Conservation (phyloP, 2,797 vertebrate species). For the Rhinichthys osculus region DNA sequence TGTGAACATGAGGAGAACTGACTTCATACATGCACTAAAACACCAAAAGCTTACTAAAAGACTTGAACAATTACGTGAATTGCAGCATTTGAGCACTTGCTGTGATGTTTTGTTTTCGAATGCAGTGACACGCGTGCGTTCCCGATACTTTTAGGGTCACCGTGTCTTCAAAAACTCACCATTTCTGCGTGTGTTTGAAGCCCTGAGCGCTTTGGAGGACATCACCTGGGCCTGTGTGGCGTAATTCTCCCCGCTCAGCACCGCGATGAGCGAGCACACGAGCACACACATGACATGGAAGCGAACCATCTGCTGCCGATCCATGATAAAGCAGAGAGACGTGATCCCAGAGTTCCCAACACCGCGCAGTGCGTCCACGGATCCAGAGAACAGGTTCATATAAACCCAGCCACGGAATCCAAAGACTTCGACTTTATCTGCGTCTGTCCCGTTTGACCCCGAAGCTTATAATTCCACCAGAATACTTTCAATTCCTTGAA, state of each 20-base stretch:
- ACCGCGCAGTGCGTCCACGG: not conserved
- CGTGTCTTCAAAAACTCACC: conserved; percentile 67
- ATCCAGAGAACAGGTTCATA: conserved; percentile 36
- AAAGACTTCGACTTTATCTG: conserved; percentile 41
- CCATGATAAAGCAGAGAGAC: not conserved
- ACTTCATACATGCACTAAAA: not conserved
- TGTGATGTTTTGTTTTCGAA: too few relatives aligned
- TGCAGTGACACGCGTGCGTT: not conserved
- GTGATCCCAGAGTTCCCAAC: conserved; percentile 12
- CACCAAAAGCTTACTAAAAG: not conserved
- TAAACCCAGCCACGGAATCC: conserved; percentile 32
- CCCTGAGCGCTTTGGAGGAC: conserved; percentile 68
- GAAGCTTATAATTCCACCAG: conserved; percentile 28
- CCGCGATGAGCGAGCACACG: conserved; percentile 57
- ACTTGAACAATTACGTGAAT: too few relatives aligned
- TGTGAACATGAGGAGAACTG: not conserved
- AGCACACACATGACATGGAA: conserved; percentile 48
- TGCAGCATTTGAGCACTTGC: not conserved
- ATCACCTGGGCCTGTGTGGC: conserved; percentile 64
- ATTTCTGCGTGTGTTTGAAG: conserved; percentile 71
- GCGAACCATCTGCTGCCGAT: not conserved
- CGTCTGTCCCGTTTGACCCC: conserved; percentile 35
- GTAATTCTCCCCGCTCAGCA: conserved; percentile 53
- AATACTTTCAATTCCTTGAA: conserved; percentile 47
- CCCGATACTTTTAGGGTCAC: not conserved